These are phyloP conservation scores for Schizaphis graminum DNA, from an alignment of 2,888 invertebrate species.

Conservation along the genomic window DNA sequence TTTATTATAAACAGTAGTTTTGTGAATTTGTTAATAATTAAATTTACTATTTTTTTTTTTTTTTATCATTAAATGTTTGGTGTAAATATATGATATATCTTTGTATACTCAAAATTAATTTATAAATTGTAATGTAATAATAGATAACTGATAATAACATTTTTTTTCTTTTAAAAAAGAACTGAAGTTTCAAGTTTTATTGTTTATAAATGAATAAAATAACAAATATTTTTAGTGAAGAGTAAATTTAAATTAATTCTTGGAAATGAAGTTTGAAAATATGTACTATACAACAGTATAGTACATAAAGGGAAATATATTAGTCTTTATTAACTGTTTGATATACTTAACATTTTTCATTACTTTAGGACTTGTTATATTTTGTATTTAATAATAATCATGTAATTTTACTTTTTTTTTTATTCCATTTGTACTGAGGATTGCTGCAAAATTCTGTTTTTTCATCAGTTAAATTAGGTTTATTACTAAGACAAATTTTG, in stretches of 20 bases:
- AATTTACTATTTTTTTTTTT: background rate
- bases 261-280: background rate
- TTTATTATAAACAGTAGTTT: slow-evolving; percentile 10
- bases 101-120: slow-evolving; percentile 5
- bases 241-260: background rate
- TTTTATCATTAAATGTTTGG: slow-evolving; percentile 15
- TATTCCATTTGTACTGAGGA: background rate
- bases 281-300: background rate
- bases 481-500: background rate
- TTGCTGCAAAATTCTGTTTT: background rate
- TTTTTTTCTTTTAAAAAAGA: background rate
- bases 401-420: background rate
- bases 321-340: background rate
- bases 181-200: background rate
- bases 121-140: background rate
- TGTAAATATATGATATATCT: background rate
- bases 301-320: no score
- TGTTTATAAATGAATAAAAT: background rate
- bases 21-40: background rate
- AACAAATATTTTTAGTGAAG: background rate
- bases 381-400: background rate
- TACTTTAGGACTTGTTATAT: background rate
- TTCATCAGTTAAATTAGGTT: background rate
- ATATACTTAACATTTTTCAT: background rate
- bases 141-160: background rate